A percentile compares a stretch with the other conserved stretches of the same genome.
Evolutionary conservation across 2,888 invertebrate species (phyloP).

Genomic region (Hyles lineata): DNA sequence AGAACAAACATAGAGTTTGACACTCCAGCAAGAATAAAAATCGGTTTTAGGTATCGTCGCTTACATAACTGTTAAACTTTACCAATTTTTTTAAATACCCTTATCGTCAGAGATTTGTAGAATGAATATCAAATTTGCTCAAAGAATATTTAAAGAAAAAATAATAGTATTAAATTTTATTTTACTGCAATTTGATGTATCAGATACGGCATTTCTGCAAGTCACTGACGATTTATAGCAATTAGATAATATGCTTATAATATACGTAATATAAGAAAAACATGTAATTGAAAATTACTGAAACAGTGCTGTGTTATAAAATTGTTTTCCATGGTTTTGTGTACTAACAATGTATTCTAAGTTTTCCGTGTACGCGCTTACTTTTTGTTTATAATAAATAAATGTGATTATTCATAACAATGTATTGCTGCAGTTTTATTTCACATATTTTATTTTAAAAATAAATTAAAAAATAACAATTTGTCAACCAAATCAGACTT

Average conservation of each 20-base stretch:
- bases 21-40: slow-evolving; percentile 70
- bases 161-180: background rate
- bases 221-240: slow-evolving; percentile 15
- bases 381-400: background rate
- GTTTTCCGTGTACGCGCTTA: background rate
- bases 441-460: background rate
- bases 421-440: slow-evolving; percentile 2
- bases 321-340: background rate
- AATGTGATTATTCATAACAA: background rate
- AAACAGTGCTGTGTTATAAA: slow-evolving; percentile 9
- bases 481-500: background rate
- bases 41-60: slow-evolving; percentile 54
- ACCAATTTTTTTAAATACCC: slow-evolving; percentile 20
- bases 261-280: background rate
- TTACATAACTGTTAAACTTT: background rate
- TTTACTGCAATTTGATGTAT: slow-evolving; percentile 1
- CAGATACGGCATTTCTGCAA: slow-evolving; percentile 11
- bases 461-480: background rate
- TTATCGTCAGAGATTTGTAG: slow-evolving; percentile 22
- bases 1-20: slow-evolving; percentile 62
- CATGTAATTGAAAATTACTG: slow-evolving; percentile 6
- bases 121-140: slow-evolving; percentile 23
- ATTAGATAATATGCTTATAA: background rate
- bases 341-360: background rate
- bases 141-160: background rate